Evolutionary conservation across 2,888 invertebrate genomes (phyloP).

Genomic region (Myathropa florea): DNA sequence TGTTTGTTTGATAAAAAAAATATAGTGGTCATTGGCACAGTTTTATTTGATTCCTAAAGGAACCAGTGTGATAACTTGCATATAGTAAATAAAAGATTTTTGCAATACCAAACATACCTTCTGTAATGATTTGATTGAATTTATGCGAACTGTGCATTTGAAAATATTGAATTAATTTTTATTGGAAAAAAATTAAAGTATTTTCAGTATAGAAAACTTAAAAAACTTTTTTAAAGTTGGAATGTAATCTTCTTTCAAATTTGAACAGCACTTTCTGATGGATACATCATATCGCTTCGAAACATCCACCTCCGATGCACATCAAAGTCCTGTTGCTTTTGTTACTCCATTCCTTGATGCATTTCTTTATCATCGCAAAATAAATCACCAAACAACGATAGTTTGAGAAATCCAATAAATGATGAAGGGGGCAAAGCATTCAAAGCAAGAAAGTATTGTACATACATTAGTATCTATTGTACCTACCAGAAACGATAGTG

Average conservation of each 20-base stretch:
- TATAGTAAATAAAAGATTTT: no score
- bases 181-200: no score
- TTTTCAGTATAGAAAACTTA: no score
- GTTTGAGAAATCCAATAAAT: slow-evolving; percentile 40
- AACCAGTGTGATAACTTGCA: no score
- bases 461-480: slow-evolving; percentile 9
- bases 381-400: slow-evolving; percentile 3
- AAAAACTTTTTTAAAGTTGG: not conserved
- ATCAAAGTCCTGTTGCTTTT: not conserved
- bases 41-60: no score
- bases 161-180: no score
- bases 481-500: slow-evolving; percentile 22
- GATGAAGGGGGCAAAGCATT: not conserved
- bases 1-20: no score
- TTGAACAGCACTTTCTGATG: slow-evolving; percentile 9
- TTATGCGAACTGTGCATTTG: no score
- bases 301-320: not conserved
- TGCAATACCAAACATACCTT: no score
- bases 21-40: no score
- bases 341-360: not conserved
- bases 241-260: slow-evolving; percentile 29
- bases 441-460: not conserved
- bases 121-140: no score
- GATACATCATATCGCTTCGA: slow-evolving; percentile 14
- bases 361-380: slow-evolving; percentile 9